Percentiles rank a stretch among this genome's conserved stretches.
Conservation (phyloP, 2,888 invertebrate species). For the Himalopsyche anomala region DNA sequence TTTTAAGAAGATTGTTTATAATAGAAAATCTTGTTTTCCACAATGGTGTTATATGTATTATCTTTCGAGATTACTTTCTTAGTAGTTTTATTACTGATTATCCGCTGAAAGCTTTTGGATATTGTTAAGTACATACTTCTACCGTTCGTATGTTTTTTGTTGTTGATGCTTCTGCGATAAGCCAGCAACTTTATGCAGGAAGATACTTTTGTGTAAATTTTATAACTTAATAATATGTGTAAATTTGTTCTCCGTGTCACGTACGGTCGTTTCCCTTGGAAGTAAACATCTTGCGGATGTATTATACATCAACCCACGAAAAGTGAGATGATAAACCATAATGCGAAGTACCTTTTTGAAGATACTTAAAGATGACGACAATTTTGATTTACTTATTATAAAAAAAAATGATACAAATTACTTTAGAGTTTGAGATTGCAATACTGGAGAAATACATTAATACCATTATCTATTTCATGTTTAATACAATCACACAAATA, state of each 20-base stretch:
- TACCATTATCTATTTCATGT: no score
- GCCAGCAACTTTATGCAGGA: constrained; percentile 6
- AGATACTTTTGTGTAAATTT: constrained; percentile 43
- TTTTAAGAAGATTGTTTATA: no score
- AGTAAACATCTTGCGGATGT: constrained; percentile 40
- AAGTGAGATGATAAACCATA: not conserved
- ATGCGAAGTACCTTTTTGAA: no score
- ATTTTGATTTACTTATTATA: no score
- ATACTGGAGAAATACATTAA: no score
- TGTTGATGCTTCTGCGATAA: not conserved
- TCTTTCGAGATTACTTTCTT: no score
- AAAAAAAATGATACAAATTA: no score
- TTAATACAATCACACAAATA: no score
- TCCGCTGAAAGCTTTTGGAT: constrained; percentile 24
- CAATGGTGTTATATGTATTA: no score
- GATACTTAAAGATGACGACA: no score
- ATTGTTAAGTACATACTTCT: not conserved
- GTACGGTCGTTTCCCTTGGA: constrained; percentile 45
- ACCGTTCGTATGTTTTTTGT: not conserved
- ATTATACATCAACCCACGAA: not conserved
- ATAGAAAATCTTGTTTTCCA: no score
- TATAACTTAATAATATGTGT: constrained; percentile 48
- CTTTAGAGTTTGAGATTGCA: no score
- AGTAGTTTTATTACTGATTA: not conserved
- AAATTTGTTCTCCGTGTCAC: constrained; percentile 47